A percentile compares a stretch with the other conserved stretches of the same genome.
These are phyloP conservation scores for Sinohyriopsis cumingii DNA, from an alignment of 2,888 invertebrate genomes.

Conservation along the genomic window DNA sequence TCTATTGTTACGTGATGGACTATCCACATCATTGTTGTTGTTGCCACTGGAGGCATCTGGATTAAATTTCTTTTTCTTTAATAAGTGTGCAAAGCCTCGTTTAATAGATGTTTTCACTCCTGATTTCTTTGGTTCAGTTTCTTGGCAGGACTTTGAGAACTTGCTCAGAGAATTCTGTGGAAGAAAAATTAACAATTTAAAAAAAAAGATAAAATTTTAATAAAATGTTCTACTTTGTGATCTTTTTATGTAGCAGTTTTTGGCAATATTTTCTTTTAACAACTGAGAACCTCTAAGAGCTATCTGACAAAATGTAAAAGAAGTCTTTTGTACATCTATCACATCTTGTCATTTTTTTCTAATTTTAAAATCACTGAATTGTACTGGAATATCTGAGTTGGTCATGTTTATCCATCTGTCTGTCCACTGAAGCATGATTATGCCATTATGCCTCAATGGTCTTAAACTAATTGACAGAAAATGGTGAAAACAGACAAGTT, in stretches of 20 bases:
- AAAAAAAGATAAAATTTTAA: background rate
- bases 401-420: too few relatives aligned
- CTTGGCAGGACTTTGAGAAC: conserved; percentile 38
- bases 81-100: conserved; percentile 61
- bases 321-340: too few relatives aligned
- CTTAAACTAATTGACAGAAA: too few relatives aligned
- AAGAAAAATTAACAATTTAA: conserved; percentile 15
- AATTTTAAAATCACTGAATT: too few relatives aligned
- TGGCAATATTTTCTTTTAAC: background rate
- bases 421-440: too few relatives aligned
- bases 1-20: conserved; percentile 47
- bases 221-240: background rate
- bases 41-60: conserved; percentile 34
- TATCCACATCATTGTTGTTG: conserved; percentile 58
- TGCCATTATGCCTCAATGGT: too few relatives aligned
- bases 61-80: conserved; percentile 53
- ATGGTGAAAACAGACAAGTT: too few relatives aligned
- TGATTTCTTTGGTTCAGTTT: conserved; percentile 44
- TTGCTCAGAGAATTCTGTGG: conserved; percentile 45
- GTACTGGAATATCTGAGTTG: too few relatives aligned
- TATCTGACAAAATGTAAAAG: too few relatives aligned
- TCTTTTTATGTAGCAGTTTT: background rate
- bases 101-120: conserved; percentile 55
- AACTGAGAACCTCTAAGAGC: too few relatives aligned
- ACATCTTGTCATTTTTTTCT: too few relatives aligned